These are phyloP conservation scores for Margaritifera margaritifera DNA, from an alignment of 2,888 invertebrate genomes.

Conservation along the genomic window DNA sequence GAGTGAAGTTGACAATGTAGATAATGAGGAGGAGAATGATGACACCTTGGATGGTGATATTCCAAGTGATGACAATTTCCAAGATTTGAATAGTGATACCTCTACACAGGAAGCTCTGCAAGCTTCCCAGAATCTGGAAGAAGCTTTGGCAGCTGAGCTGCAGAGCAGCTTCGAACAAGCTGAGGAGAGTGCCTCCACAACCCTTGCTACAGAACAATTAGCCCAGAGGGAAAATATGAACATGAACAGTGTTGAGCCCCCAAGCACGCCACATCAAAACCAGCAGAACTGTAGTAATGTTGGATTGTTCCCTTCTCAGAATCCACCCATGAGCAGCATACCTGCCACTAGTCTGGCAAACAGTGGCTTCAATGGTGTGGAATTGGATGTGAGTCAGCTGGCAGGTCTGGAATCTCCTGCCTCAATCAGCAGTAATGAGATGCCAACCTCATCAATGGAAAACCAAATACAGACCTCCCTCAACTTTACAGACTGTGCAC, in stretches of 20 bases:
- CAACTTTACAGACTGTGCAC: conserved; percentile 71
- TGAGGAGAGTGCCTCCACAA: conserved; percentile 46
- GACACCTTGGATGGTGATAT: conserved; percentile 46
- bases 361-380: conserved; percentile 66
- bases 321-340: conserved; percentile 40
- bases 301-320: conserved; percentile 37
- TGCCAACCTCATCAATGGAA: conserved; percentile 80
- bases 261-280: conserved; percentile 36
- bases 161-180: conserved; percentile 55
- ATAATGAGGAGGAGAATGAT: conserved; percentile 31
- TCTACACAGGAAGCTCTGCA: conserved; percentile 48
- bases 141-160: conserved; percentile 50
- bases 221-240: conserved; percentile 39
- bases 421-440: conserved; percentile 86
- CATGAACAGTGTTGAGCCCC: conserved; percentile 46
- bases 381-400: conserved; percentile 87
- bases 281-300: conserved; percentile 37
- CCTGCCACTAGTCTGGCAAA: conserved; percentile 37
- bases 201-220: conserved; percentile 37
- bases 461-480: conserved; percentile 61
- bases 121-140: conserved; percentile 47
- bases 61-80: conserved; percentile 55
- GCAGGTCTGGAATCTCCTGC: conserved; percentile 90
- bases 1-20: conserved; percentile 36
- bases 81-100: conserved; percentile 54